phyloP scores from a whole-genome alignment of 2,888 invertebrate genomes.

The Oligia latruncula region DNA sequence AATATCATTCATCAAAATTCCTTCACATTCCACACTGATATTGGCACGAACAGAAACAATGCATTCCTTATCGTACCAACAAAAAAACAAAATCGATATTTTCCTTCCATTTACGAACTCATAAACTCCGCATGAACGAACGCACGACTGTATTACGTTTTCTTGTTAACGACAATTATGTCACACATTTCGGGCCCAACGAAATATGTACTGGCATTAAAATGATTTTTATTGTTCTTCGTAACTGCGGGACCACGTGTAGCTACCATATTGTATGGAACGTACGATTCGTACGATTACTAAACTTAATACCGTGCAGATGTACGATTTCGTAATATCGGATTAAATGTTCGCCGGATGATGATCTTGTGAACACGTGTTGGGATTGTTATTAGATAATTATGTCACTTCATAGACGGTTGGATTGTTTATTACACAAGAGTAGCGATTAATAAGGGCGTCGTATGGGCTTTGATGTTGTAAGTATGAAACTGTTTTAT shows the following conservation, averaged over 20 bases:
- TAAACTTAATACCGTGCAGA: conserved; percentile 70
- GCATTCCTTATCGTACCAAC: background rate
- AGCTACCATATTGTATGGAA: conserved; percentile 37
- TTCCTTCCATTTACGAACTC: conserved; percentile 42
- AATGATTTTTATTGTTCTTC: conserved; percentile 78
- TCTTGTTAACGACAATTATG: conserved; percentile 71
- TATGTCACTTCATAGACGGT: conserved; percentile 49
- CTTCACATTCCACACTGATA: conserved; percentile 1
- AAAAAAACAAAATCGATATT: conserved; percentile 37
- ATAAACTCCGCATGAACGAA: conserved; percentile 61
- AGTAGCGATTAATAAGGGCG: conserved; percentile 37
- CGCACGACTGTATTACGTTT: conserved; percentile 69
- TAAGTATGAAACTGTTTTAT: conserved; percentile 8
- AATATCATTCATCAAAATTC: conserved; percentile 4
- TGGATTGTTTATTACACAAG: conserved; percentile 46
- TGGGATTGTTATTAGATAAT: conserved; percentile 65
- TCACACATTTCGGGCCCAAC: conserved; percentile 70
- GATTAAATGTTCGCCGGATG: conserved; percentile 71
- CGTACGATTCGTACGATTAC: conserved; percentile 40
- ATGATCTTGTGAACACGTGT: conserved; percentile 71
- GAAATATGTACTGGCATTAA: conserved; percentile 74
- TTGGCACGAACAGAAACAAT: conserved; percentile 27
- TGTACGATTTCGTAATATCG: conserved; percentile 80
- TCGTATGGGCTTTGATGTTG: conserved; percentile 32
- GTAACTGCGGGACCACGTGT: conserved; percentile 69